Conservation (phyloP, 2,113 vertebrate species). For the Engraulis encrasicolus region DNA sequence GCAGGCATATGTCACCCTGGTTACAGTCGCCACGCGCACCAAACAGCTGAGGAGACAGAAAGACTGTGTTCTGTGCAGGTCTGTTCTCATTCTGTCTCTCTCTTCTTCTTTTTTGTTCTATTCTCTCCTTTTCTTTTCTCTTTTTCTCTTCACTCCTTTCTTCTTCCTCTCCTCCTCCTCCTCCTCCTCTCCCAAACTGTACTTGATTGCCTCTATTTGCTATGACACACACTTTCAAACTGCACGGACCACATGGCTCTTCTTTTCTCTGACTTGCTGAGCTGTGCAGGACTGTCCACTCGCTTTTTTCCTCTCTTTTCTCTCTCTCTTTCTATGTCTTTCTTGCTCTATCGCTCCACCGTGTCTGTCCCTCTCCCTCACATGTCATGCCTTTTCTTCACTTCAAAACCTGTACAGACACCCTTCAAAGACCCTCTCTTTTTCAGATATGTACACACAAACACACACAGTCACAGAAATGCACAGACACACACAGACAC, state of each 20-base stretch:
- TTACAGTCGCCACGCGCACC: constrained; percentile 58
- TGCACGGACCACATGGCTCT: not conserved
- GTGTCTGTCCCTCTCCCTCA: constrained; percentile 12
- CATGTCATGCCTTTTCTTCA: not conserved
- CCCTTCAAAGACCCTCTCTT: not conserved
- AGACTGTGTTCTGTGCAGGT: constrained; percentile 36
- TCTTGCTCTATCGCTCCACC: constrained; percentile 23
- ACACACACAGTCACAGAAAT: not conserved
- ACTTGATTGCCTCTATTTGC: not conserved
- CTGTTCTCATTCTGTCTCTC: not conserved
- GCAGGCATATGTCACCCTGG: constrained; percentile 68
- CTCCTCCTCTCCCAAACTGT: not conserved
- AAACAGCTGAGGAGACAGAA: constrained; percentile 69
- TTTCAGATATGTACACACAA: not conserved
- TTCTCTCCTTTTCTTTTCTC: too few relatives aligned
- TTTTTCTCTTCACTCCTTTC: not conserved
- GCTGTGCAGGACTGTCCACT: too few relatives aligned
- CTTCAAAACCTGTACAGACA: not conserved
- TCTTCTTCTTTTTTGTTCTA: not conserved
- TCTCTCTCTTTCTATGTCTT: constrained; percentile 13
- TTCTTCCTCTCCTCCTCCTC: not conserved
- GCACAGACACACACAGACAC: not conserved
- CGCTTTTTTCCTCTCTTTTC: constrained; percentile 28
- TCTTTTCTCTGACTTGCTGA: not conserved
- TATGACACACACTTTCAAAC: not conserved